These are phyloP conservation scores for Eristalis tenax DNA, from an alignment of 2,888 invertebrate genomes.

Conservation along the genomic window DNA sequence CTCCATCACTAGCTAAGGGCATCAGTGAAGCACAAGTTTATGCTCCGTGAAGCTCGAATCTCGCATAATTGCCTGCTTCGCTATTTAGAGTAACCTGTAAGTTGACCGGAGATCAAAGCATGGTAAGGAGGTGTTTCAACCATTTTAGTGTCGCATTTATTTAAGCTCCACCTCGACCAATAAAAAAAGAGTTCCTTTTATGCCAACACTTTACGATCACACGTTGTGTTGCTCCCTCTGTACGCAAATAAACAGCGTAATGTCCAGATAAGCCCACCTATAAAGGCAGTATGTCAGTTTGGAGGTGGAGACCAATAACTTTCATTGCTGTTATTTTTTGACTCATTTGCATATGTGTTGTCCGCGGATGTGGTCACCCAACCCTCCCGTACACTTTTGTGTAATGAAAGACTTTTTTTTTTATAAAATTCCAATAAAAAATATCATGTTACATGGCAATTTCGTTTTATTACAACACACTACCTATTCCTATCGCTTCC, in stretches of 20 bases:
- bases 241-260: not conserved
- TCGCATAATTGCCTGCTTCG: not conserved
- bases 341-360: not conserved
- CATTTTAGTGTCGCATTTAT: not conserved
- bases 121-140: not conserved
- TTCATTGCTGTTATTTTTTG: not conserved
- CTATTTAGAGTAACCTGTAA: not conserved
- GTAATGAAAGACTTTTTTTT: not conserved
- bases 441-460: constrained; percentile 9
- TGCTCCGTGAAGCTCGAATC: not conserved
- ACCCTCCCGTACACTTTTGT: not conserved
- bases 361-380: not conserved
- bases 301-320: not conserved
- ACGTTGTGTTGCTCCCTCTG: not conserved
- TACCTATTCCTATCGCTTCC: constrained; percentile 3
- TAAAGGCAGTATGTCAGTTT: not conserved
- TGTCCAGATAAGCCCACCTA: constrained; percentile 10
- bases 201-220: not conserved
- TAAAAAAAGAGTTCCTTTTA: not conserved
- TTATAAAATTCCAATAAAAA: constrained; percentile 19
- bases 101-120: not conserved
- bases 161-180: not conserved
- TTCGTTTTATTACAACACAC: constrained; percentile 16
- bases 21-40: not conserved
- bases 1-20: too few species aligned